Evolutionary conservation across 2,113 vertebrate genomes (phyloP).

Genomic region (Poeciliopsis turrubarensis): DNA sequence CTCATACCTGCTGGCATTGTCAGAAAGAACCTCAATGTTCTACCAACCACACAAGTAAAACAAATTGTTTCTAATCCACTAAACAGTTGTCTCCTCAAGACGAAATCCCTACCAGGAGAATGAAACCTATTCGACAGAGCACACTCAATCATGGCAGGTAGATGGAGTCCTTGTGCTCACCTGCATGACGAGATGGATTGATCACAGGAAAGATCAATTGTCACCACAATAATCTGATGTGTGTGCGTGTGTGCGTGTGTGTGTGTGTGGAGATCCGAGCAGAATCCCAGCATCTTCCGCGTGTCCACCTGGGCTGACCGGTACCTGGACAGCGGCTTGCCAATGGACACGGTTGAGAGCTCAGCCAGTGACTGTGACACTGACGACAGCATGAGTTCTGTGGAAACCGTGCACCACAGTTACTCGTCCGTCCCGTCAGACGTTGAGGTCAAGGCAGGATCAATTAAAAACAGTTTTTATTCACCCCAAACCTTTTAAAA

Average conservation of each 20-base stretch:
- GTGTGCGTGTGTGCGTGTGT: not conserved
- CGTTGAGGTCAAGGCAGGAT: constrained; percentile 68
- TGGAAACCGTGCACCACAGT: constrained; percentile 73
- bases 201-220: constrained; percentile 4
- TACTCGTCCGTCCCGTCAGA: constrained; percentile 77
- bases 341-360: constrained; percentile 60
- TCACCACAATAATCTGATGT: constrained; percentile 8
- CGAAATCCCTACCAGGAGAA: constrained; percentile 61
- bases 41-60: constrained; percentile 15
- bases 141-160: constrained; percentile 71
- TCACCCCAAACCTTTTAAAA: not conserved
- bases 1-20: constrained; percentile 12
- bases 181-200: constrained; percentile 15
- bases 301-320: constrained; percentile 79
- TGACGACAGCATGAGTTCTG: constrained; percentile 65
- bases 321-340: constrained; percentile 82
- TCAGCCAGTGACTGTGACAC: constrained; percentile 69
- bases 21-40: constrained; percentile 22
- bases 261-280: constrained; percentile 51
- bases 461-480: not conserved
- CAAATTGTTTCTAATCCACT: constrained; percentile 13
- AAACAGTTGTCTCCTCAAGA: constrained; percentile 66
- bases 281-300: constrained; percentile 55
- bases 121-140: constrained; percentile 70
- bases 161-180: not conserved